A percentile compares a stretch with the other conserved stretches of the same genome.
Evolutionary conservation across 2,888 invertebrate genomes (phyloP).

Genomic region (Leptopilina drosophilae): DNA sequence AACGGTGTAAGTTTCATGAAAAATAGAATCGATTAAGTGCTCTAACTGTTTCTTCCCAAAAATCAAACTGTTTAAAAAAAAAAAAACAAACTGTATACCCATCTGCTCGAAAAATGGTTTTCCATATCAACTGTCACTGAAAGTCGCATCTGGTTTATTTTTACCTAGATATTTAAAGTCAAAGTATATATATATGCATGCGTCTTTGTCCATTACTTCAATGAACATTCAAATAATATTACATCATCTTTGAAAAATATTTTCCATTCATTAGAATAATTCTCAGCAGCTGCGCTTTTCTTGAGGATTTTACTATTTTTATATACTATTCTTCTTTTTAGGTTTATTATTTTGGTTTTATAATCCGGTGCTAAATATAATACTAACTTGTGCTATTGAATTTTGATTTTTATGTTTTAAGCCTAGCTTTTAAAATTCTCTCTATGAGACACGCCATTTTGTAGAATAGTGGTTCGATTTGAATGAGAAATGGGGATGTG

Average conservation of each 20-base stretch:
- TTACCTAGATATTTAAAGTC: too few relatives aligned
- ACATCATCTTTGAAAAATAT: constrained; percentile 6
- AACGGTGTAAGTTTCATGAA: constrained; percentile 11
- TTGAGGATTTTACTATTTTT: neutral
- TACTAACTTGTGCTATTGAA: neutral
- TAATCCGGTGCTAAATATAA: constrained; percentile 1
- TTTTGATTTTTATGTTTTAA: neutral
- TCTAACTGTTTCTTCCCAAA: constrained; percentile 39
- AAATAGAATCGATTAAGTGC: constrained; percentile 30
- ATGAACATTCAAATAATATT: neutral
- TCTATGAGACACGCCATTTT: constrained; percentile 38
- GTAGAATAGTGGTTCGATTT: constrained; percentile 38
- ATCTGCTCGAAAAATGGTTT: constrained; percentile 22
- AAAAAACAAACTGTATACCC: neutral
- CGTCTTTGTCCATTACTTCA: neutral
- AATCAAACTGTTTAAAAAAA: constrained; percentile 39
- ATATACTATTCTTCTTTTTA: neutral
- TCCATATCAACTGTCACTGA: too few relatives aligned
- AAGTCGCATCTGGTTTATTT: too few relatives aligned
- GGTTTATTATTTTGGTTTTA: neutral
- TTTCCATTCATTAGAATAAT: constrained; percentile 2
- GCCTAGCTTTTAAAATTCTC: neutral
- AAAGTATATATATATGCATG: too few relatives aligned
- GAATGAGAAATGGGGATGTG: constrained; percentile 8
- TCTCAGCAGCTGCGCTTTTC: constrained; percentile 10